phyloP scores from a whole-genome alignment of 2,888 invertebrate species.

The Steinernema scapterisci region DNA sequence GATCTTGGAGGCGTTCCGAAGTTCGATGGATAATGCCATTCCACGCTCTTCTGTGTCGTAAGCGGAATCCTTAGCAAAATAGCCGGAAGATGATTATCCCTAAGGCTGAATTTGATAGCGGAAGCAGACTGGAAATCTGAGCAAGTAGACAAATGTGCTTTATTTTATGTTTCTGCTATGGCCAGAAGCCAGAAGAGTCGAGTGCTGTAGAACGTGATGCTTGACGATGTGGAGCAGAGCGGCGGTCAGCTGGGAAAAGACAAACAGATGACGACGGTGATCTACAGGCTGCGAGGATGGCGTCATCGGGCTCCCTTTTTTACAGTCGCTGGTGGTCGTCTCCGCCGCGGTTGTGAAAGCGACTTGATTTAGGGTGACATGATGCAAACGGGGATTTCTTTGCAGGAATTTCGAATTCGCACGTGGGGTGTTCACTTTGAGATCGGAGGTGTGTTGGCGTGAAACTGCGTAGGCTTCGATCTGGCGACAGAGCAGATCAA shows the following conservation, averaged over 20 bases:
- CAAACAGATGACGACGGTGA: constrained; percentile 1
- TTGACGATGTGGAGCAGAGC: background rate
- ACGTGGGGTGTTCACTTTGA: too few relatives aligned
- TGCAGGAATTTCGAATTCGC: too few relatives aligned
- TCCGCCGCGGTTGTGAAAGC: background rate
- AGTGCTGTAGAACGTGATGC: too few relatives aligned
- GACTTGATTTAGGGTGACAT: background rate
- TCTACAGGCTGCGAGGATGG: background rate
- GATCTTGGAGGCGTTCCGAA: background rate
- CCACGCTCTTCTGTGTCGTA: background rate
- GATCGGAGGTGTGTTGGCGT: too few relatives aligned
- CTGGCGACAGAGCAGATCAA: too few relatives aligned
- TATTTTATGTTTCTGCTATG: background rate
- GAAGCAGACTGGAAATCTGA: background rate
- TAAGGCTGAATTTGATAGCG: too few relatives aligned
- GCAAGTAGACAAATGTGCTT: background rate
- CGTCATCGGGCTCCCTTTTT: background rate
- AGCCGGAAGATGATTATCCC: background rate
- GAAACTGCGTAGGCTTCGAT: too few relatives aligned
- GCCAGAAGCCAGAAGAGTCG: too few relatives aligned
- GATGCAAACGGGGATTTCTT: too few relatives aligned
- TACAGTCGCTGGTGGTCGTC: background rate
- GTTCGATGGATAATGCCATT: background rate
- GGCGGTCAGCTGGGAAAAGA: constrained; percentile 9
- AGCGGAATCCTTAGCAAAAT: background rate